phyloP scores from a whole-genome alignment of 2,113 vertebrate species.

The Tringa solitaria region DNA sequence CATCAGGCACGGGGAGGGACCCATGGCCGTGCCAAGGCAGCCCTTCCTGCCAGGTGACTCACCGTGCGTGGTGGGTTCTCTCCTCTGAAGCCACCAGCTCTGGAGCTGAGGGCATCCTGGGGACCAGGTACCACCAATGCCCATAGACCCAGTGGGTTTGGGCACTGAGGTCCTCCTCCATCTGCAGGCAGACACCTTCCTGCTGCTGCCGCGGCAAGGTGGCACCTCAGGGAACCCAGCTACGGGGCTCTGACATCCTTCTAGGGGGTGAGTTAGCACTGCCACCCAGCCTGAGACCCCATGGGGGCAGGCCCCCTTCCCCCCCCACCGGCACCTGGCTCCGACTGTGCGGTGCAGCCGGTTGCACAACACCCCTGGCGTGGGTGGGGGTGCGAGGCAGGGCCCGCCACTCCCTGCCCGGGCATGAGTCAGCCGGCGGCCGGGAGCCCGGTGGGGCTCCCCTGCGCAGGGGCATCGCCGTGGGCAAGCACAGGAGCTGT shows the following conservation, averaged over 20 bases:
- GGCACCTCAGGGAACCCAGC: background rate
- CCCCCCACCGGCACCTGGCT: background rate
- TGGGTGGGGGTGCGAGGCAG: conserved; percentile 18
- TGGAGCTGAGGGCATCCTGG: too few relatives aligned
- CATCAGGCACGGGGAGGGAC: background rate
- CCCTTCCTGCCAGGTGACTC: background rate
- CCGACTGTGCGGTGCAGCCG: rapidly evolving
- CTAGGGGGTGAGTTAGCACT: rapidly evolving
- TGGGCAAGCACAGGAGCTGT: background rate
- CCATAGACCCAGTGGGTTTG: background rate
- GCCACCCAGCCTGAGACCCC: background rate
- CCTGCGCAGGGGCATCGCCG: rapidly evolving
- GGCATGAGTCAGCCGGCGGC: conserved; percentile 6
- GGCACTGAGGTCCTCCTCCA: background rate
- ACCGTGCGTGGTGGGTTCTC: rapidly evolving
- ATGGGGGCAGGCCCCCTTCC: background rate
- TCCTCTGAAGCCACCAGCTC: background rate
- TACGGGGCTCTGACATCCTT: background rate
- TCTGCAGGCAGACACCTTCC: background rate
- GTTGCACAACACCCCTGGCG: conserved; percentile 33
- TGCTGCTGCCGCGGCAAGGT: background rate
- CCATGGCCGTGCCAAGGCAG: background rate
- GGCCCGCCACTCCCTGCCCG: background rate
- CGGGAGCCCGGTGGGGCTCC: background rate
- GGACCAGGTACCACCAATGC: background rate